A percentile compares a stretch with the other conserved stretches of the same genome.
Conservation (phyloP, 2,888 invertebrate genomes). For the Melangyna quadrimaculata region DNA sequence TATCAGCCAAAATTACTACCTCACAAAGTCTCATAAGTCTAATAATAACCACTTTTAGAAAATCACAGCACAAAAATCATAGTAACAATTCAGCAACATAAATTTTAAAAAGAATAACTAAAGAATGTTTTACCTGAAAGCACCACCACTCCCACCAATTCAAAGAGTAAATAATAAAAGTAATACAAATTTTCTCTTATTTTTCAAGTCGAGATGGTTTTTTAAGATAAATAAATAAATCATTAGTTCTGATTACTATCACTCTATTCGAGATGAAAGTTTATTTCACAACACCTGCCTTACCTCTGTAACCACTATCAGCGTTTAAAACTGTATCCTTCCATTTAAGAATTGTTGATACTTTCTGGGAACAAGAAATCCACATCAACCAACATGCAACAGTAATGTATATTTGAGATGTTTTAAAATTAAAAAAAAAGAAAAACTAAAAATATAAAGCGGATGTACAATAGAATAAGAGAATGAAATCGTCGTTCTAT, state of each 20-base stretch:
- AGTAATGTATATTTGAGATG: not conserved
- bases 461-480: not conserved
- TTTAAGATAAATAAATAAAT: not conserved
- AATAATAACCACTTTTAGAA: no score
- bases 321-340: not conserved
- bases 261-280: not conserved
- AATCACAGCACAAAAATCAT: not conserved
- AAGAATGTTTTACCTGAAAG: not conserved
- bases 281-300: not conserved
- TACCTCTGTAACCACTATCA: not conserved
- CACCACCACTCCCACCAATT: no score
- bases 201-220: not conserved
- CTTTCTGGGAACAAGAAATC: not conserved
- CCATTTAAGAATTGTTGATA: not conserved
- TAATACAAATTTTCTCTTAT: not conserved
- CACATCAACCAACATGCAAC: not conserved
- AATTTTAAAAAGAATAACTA: not conserved
- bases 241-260: not conserved
- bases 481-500: not conserved
- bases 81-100: not conserved
- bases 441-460: not conserved
- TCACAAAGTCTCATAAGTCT: no score
- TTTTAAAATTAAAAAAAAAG: not conserved
- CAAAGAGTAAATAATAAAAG: not conserved
- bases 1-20: no score